Evolutionary conservation across 2,113 vertebrate species (phyloP).

Genomic region (Coregonus clupeaformis): DNA sequence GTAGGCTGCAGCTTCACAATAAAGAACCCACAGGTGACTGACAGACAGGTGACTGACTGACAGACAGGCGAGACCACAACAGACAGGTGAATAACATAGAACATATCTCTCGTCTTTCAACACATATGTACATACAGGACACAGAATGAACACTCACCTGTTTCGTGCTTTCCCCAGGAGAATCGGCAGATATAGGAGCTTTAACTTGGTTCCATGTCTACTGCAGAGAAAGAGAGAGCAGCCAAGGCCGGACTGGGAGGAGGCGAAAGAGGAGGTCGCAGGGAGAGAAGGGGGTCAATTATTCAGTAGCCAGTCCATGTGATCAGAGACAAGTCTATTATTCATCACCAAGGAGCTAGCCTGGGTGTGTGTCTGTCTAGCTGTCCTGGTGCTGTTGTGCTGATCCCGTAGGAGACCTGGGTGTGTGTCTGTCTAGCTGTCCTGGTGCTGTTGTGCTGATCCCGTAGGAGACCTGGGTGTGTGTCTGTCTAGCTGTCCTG

Average conservation of each 20-base stretch:
- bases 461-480: background rate
- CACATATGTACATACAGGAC: no score
- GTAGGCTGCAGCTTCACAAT: no score
- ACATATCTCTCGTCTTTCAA: no score
- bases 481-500: background rate
- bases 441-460: background rate
- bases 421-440: background rate
- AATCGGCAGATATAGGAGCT: background rate
- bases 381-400: background rate
- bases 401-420: background rate
- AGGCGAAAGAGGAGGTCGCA: no score
- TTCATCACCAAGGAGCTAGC: background rate
- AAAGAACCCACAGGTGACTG: no score
- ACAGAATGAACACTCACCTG: background rate
- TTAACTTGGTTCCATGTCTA: background rate
- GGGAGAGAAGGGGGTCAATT: background rate
- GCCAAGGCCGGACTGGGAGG: background rate
- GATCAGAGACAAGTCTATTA: background rate
- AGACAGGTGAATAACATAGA: no score
- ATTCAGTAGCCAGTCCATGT: background rate
- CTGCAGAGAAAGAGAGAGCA: no score
- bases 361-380: background rate
- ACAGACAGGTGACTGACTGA: no score
- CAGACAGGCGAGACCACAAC: no score
- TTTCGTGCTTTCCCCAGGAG: background rate